Percentiles rank a stretch among this genome's conserved stretches.
These are phyloP conservation scores for Caracal caracal DNA, from an alignment of 2,113 vertebrate species.

Conservation along the genomic window DNA sequence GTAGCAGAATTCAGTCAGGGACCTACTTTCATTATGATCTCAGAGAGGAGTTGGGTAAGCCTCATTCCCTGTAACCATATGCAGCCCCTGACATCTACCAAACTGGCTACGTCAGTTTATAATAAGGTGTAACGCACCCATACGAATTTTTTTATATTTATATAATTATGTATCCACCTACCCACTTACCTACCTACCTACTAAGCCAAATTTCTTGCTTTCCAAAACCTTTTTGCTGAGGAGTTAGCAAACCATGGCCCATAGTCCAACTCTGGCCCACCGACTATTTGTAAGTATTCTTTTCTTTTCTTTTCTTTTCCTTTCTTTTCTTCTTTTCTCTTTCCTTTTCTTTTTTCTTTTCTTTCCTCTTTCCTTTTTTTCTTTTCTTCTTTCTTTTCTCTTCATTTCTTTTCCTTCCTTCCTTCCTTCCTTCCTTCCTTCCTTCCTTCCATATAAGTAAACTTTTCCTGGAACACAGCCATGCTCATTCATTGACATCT, in stretches of 20 bases:
- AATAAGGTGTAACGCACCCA: background rate
- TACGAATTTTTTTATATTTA: background rate
- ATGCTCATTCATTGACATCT: background rate
- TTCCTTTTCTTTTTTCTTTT: too few species aligned
- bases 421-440: too few species aligned
- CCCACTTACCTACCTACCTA: background rate
- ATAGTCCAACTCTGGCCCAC: background rate
- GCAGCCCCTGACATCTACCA: background rate
- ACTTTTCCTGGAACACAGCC: background rate
- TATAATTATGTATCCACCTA: background rate
- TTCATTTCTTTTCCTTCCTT: too few species aligned
- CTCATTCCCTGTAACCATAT: background rate
- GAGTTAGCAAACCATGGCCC: background rate
- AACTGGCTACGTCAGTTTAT: background rate
- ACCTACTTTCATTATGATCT: background rate
- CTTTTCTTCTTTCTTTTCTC: too few species aligned
- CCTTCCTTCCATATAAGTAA: background rate
- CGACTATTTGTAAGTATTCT: background rate
- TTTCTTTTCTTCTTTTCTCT: too few species aligned
- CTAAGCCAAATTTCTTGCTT: background rate
- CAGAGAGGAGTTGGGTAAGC: background rate
- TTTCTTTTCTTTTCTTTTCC: background rate
- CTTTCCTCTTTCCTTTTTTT: background rate
- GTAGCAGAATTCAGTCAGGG: background rate
- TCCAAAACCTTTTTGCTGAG: background rate